These are phyloP conservation scores for Enteromius viviparus DNA, from an alignment of 2,797 vertebrate species.

Conservation along the genomic window DNA sequence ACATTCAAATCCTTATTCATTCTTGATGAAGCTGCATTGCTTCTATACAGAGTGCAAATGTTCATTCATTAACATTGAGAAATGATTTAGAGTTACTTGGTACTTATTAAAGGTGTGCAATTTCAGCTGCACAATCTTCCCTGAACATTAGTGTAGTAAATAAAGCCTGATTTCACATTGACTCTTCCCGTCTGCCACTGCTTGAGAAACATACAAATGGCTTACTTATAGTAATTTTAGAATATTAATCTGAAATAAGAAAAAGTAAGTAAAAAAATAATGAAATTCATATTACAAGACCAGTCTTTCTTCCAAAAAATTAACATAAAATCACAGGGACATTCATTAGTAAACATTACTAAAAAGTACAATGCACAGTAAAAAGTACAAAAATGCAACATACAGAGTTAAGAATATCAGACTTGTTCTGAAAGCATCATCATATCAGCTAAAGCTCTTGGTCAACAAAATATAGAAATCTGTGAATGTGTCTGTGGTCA, in stretches of 20 bases:
- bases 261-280: background rate
- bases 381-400: background rate
- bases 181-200: background rate
- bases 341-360: background rate
- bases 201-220: background rate
- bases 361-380: background rate
- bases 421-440: background rate
- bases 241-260: background rate
- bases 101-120: background rate
- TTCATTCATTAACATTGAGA: background rate
- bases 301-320: background rate
- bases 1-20: background rate
- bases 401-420: background rate
- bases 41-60: background rate
- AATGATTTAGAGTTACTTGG: background rate
- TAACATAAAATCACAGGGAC: background rate
- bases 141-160: background rate
- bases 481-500: background rate
- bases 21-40: background rate
- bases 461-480: too few relatives aligned
- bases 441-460: background rate
- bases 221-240: background rate
- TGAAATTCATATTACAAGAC: background rate
- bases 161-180: background rate
- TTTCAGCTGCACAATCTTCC: background rate